Evolutionary conservation across 2,113 vertebrate genomes (phyloP).

Genomic region (Daubentonia madagascariensis): DNA sequence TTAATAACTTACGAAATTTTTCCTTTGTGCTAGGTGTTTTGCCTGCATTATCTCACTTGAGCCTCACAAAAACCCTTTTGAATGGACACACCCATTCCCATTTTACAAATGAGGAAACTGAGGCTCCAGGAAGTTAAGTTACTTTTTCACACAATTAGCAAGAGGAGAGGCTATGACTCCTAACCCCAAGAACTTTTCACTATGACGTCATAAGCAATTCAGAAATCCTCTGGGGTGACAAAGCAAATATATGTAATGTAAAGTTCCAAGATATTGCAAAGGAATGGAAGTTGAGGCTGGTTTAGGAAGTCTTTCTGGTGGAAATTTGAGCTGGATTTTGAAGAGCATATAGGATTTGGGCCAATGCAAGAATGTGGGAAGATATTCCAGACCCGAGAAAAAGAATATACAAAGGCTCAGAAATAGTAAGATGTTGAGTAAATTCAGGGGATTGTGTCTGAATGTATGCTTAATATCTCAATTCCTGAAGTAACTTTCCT

Average conservation of each 20-base stretch:
- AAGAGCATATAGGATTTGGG: background rate
- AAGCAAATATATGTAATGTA: background rate
- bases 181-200: background rate
- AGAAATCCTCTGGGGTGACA: background rate
- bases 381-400: background rate
- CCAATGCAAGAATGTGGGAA: background rate
- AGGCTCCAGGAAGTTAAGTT: background rate
- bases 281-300: background rate
- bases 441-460: background rate
- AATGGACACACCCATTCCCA: background rate
- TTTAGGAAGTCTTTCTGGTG: background rate
- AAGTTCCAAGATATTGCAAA: background rate
- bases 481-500: background rate
- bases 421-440: background rate
- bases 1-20: background rate
- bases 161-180: background rate
- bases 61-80: background rate
- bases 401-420: background rate
- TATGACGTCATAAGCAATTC: background rate
- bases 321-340: background rate
- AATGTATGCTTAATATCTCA: background rate
- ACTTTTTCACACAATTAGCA: background rate
- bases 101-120: background rate
- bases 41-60: background rate
- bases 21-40: background rate